Conservation (phyloP, 2,113 vertebrate genomes). For the Aplodontia rufa region DNA sequence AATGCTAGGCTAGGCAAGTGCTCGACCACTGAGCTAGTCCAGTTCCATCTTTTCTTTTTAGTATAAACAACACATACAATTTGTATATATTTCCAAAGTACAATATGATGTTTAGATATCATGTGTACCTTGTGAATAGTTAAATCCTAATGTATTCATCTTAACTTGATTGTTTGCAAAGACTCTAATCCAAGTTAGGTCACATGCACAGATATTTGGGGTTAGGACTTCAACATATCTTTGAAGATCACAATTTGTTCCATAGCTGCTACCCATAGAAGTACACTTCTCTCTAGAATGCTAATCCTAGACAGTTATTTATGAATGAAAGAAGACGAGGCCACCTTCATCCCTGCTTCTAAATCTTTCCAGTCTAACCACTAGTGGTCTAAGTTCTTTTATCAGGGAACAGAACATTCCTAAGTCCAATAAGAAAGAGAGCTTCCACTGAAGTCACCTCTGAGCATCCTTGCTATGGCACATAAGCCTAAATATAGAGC, state of each 20-base stretch:
- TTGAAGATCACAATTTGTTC: background rate
- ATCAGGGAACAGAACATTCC: background rate
- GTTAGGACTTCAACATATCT: background rate
- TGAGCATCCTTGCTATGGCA: background rate
- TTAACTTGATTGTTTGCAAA: no score
- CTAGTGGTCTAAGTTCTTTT: background rate
- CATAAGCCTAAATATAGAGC: fast-evolving
- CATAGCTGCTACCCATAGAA: background rate
- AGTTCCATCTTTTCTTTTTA: background rate
- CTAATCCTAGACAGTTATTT: background rate
- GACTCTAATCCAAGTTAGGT: no score
- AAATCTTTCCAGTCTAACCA: background rate
- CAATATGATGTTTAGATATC: background rate
- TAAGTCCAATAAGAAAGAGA: background rate
- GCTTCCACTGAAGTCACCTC: background rate
- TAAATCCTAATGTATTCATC: background rate
- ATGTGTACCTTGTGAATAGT: background rate
- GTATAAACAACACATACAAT: background rate
- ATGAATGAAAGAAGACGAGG: background rate
- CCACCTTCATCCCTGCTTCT: background rate
- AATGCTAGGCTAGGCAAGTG: background rate
- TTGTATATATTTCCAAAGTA: background rate
- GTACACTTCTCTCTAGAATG: background rate
- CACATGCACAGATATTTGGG: no score
- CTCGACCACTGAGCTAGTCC: no score